Percentiles rank a stretch among this genome's conserved stretches.
Conservation (phyloP, 2,113 vertebrate genomes). For the Osmerus eperlanus region DNA sequence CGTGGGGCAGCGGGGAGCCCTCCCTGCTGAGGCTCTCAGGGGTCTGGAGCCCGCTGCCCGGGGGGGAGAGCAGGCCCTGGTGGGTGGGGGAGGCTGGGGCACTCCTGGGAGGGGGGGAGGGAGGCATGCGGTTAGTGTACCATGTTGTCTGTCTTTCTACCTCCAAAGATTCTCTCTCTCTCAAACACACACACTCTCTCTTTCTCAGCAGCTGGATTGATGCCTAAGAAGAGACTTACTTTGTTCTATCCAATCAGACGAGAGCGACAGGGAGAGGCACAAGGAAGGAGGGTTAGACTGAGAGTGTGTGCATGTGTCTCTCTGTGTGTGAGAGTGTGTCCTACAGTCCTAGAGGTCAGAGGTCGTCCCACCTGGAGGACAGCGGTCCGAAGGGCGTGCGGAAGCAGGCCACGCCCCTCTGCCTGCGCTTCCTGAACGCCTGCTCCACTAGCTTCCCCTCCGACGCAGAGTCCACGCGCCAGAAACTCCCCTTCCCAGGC, state of each 20-base stretch:
- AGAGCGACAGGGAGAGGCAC: slow-evolving; percentile 51
- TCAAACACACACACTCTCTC: slow-evolving; percentile 1
- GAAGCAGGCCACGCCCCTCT: slow-evolving; percentile 95
- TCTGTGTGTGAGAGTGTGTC: not conserved
- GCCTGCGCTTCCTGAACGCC: slow-evolving; percentile 94
- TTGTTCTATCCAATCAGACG: slow-evolving; percentile 69
- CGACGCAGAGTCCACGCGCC: slow-evolving; percentile 93
- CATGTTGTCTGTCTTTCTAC: too few relatives aligned
- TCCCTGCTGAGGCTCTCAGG: slow-evolving; percentile 95
- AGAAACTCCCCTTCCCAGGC: slow-evolving; percentile 96
- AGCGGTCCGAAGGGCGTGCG: slow-evolving; percentile 96
- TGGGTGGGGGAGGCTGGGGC: slow-evolving; percentile 96
- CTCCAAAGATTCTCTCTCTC: not conserved
- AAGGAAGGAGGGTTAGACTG: slow-evolving; percentile 40
- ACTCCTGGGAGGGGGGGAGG: slow-evolving; percentile 71
- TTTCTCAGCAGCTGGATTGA: slow-evolving; percentile 11
- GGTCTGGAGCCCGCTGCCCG: slow-evolving; percentile 93
- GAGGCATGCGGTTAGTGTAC: not conserved
- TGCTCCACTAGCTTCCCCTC: slow-evolving; percentile 96
- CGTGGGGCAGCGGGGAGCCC: slow-evolving; percentile 90
- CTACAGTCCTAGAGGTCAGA: not conserved
- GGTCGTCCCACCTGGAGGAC: slow-evolving; percentile 83
- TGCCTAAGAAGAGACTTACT: slow-evolving; percentile 59
- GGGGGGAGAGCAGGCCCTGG: slow-evolving; percentile 89
- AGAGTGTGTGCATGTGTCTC: slow-evolving; percentile 2